These are phyloP conservation scores for Perizoma flavofasciatum DNA, from an alignment of 2,888 invertebrate genomes.

Conservation along the genomic window DNA sequence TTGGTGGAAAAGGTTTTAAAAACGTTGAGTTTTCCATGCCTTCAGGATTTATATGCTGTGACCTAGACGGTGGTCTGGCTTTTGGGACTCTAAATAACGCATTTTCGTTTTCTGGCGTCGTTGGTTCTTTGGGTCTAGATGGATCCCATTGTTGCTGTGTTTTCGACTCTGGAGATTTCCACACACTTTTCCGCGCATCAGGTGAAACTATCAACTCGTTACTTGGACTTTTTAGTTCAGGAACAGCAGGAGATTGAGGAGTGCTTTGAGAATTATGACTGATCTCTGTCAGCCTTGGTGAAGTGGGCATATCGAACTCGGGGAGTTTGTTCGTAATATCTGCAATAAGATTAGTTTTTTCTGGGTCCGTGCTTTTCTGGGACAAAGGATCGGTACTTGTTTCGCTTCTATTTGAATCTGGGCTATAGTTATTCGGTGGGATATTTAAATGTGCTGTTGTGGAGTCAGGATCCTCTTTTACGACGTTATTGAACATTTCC, in stretches of 20 bases:
- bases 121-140: constrained; percentile 66
- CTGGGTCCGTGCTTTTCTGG: constrained; percentile 61
- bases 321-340: constrained; percentile 67
- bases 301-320: constrained; percentile 76
- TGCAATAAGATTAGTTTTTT: constrained; percentile 59
- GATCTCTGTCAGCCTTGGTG: constrained; percentile 74
- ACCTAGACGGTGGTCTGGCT: constrained; percentile 86
- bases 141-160: constrained; percentile 64
- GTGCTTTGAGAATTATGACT: constrained; percentile 73
- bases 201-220: constrained; percentile 57
- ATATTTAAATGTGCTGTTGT: constrained; percentile 85
- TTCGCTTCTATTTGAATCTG: constrained; percentile 81
- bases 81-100: constrained; percentile 86
- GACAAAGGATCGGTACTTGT: constrained; percentile 63
- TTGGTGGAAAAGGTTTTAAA: constrained; percentile 85
- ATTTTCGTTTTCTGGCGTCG: constrained; percentile 71
- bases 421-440: constrained; percentile 78
- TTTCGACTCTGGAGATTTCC: constrained; percentile 79
- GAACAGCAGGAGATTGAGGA: constrained; percentile 67
- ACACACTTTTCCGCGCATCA: constrained; percentile 69
- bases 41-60: constrained; percentile 78
- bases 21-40: constrained; percentile 82
- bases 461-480: constrained; percentile 90
- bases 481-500: constrained; percentile 79
- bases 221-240: constrained; percentile 72